A percentile compares a stretch with the other conserved stretches of the same genome.
Evolutionary conservation across 2,888 invertebrate species (phyloP).

Genomic region (Lasius platythorax): DNA sequence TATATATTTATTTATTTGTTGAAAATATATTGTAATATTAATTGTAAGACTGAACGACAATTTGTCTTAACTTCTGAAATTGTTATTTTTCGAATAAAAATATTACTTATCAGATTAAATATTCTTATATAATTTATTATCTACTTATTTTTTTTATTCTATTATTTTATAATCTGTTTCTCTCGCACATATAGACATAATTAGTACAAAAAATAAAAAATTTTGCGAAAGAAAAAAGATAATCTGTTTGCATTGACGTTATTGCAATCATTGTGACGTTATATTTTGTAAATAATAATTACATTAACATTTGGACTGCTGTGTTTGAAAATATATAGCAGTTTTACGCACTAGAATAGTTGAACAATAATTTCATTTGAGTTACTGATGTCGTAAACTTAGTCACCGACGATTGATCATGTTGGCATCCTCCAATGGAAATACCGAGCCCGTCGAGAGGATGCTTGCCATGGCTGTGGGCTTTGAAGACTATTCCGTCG

Average conservation of each 20-base stretch:
- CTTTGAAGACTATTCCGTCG: not conserved
- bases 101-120: not conserved
- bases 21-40: not conserved
- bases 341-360: not conserved
- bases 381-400: not conserved
- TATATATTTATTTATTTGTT: conserved; percentile 7
- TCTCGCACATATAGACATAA: not conserved
- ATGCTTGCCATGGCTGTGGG: not conserved
- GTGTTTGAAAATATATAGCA: not conserved
- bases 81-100: conserved; percentile 10
- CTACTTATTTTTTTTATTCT: not conserved
- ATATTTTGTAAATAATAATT: not conserved
- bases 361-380: not conserved
- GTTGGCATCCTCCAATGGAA: not conserved
- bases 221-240: not conserved
- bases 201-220: not conserved
- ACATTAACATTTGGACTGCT: not conserved
- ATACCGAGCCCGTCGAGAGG: not conserved
- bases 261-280: not conserved
- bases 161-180: not conserved
- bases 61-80: not conserved
- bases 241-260: not conserved
- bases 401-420: conserved; percentile 16
- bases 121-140: not conserved
- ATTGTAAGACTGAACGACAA: not conserved